Conservation (phyloP, 2,888 invertebrate genomes). For the Vanessa cardui region DNA sequence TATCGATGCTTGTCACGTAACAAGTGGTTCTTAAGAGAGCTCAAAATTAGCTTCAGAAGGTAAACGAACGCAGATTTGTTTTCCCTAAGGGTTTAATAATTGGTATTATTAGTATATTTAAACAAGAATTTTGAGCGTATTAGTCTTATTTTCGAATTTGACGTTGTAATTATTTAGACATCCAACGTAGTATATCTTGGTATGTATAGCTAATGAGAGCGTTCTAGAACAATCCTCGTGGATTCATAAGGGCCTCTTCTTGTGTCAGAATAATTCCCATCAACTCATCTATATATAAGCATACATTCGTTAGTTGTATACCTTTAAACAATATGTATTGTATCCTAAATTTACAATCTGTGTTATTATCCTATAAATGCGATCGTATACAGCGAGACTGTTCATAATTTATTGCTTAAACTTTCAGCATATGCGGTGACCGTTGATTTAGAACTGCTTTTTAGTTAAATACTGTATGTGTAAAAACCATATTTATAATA, state of each 20-base stretch:
- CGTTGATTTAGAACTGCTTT: constrained; percentile 9
- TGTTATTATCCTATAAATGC: constrained; percentile 1
- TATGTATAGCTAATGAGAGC: too few relatives aligned
- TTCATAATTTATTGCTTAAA: background rate
- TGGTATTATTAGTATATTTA: constrained; percentile 3
- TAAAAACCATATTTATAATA: background rate
- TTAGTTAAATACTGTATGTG: background rate
- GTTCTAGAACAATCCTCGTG: too few relatives aligned
- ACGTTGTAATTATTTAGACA: too few relatives aligned
- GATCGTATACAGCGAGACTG: background rate
- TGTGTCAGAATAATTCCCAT: too few relatives aligned
- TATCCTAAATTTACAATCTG: background rate
- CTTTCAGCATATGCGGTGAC: constrained; percentile 10
- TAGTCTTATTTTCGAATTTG: background rate
- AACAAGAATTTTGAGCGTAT: background rate
- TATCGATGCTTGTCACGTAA: constrained; percentile 3
- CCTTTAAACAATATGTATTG: background rate
- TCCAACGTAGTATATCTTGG: too few relatives aligned
- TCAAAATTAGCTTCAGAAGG: constrained; percentile 1
- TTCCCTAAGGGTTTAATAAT: constrained; percentile 2
- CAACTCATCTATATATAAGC: background rate
- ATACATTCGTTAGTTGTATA: background rate
- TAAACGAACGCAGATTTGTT: background rate
- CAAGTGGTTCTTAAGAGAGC: constrained; percentile 4
- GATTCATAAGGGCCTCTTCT: too few relatives aligned